These are phyloP conservation scores for Cyclophora punctaria DNA, from an alignment of 2,888 invertebrate genomes.

Conservation along the genomic window DNA sequence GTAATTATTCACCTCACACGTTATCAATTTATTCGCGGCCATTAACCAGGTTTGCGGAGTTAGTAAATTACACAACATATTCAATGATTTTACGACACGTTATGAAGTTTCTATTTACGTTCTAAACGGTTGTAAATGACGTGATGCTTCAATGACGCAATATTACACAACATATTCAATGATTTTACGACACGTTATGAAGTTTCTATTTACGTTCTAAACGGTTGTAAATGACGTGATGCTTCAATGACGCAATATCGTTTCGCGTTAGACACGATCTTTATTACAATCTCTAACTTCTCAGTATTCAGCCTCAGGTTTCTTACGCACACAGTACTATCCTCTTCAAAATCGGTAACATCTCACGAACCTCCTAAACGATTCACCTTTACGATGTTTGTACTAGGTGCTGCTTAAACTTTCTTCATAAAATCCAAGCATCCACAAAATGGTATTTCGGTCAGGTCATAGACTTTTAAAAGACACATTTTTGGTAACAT, in stretches of 20 bases:
- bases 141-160: slow-evolving; percentile 16
- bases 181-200: slow-evolving; percentile 23
- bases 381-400: too few relatives aligned
- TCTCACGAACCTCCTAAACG: too few relatives aligned
- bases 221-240: slow-evolving; percentile 18
- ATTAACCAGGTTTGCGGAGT: too few relatives aligned
- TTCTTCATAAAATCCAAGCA: too few relatives aligned
- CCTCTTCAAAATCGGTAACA: too few relatives aligned
- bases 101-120: slow-evolving; percentile 28
- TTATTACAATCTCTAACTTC: slow-evolving; percentile 27
- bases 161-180: slow-evolving; percentile 14
- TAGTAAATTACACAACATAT: slow-evolving; percentile 10
- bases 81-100: slow-evolving; percentile 20
- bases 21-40: too few relatives aligned
- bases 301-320: slow-evolving; percentile 7
- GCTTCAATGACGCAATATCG: slow-evolving; percentile 20
- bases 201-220: slow-evolving; percentile 25
- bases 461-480: too few relatives aligned
- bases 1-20: too few relatives aligned
- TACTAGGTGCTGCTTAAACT: too few relatives aligned
- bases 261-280: slow-evolving; percentile 23
- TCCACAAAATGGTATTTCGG: too few relatives aligned
- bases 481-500: too few relatives aligned
- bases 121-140: slow-evolving; percentile 16
- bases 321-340: too few relatives aligned